Evolutionary conservation across 2,888 invertebrate species (phyloP).

Genomic region (Ennomos quercinarius): DNA sequence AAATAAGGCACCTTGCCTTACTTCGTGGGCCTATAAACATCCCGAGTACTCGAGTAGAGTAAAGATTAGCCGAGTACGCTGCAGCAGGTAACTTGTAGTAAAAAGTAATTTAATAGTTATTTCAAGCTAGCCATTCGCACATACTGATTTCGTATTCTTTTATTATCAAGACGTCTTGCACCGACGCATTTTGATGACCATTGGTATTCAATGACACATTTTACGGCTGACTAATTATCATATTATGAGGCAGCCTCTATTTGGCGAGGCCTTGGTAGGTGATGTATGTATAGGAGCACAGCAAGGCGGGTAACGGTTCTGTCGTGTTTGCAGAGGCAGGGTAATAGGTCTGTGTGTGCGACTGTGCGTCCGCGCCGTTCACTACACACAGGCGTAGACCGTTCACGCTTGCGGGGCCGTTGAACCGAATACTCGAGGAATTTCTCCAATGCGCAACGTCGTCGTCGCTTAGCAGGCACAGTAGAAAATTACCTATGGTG

Average conservation of each 20-base stretch:
- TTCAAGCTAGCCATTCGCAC: neutral
- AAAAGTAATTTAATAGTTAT: neutral
- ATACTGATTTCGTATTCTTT: too few relatives aligned
- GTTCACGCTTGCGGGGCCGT: slow-evolving; percentile 78
- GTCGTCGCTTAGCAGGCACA: slow-evolving; percentile 67
- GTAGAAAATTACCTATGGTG: slow-evolving; percentile 70
- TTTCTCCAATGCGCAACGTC: slow-evolving; percentile 74
- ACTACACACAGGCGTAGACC: slow-evolving; percentile 65
- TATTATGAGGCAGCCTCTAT: slow-evolving; percentile 29
- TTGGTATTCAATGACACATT: slow-evolving; percentile 25
- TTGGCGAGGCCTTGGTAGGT: slow-evolving; percentile 60
- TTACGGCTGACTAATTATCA: slow-evolving; percentile 31
- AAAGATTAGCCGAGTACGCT: too few relatives aligned
- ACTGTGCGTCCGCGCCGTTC: slow-evolving; percentile 72
- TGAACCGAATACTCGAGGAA: slow-evolving; percentile 84
- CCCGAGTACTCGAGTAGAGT: too few relatives aligned
- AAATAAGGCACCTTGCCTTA: too few relatives aligned
- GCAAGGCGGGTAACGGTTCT: slow-evolving; percentile 76
- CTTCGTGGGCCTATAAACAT: too few relatives aligned
- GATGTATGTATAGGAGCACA: slow-evolving; percentile 67
- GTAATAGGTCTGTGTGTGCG: slow-evolving; percentile 70
- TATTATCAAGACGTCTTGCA: neutral
- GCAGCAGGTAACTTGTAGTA: neutral
- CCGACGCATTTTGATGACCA: slow-evolving; percentile 14
- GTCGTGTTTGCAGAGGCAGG: slow-evolving; percentile 78